Base-by-base conservation (phyloP, 1,140 invertebrate species). In the Helicoverpa zea region DNA sequence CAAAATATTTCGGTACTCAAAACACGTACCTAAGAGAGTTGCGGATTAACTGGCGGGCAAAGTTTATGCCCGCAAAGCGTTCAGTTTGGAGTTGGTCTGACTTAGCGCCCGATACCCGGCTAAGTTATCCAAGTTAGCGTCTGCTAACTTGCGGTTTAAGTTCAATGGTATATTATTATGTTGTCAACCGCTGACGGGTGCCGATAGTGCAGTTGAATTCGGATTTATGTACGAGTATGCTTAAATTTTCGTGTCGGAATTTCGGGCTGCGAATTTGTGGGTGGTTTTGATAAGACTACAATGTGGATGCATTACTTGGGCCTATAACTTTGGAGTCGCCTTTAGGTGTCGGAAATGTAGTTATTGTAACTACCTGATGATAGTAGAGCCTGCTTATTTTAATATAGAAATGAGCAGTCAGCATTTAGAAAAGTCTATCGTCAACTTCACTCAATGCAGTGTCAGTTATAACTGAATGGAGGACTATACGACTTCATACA, bases 111-210 rank as follows among this genome's bases (percentile, higher is more conserved):
- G 91, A 93, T 94, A 94, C 79, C 49, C 51, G 80, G 87, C 89
- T 92, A 91, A 92, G 87, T 92, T 92, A 91, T 90, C 91, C 86
- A 87, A 91, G 87, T 92, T 92, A 90, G 87, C 86, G 83, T 86
- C 80, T 82, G 84, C 87, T 88, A 90, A 94, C 87, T 94, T 91
- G 88, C 80, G 84, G 87, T 63, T 87, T 73, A 89, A 91, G 85
- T 92, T 91, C 85, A 86, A 88, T 84, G 83, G 81, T 88, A 88
- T 87, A 81, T 91, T 91, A 89, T 89, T 92, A 90, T 89, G 86
- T 86, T 88, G 84, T 81, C 83, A 80, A 64, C 79, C 79, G 84
- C 85, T 88, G 83, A 66, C 79, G 72, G 68, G 73, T 83, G 84
- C 83, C 84, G 87, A 90, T 90, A 87, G 86, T 82, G 56, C 12